Evolutionary conservation across 1,140 invertebrate genomes (phyloP), one percentile per base, ranked within the genome.

Genomic region (Bombyx mandarina): DNA sequence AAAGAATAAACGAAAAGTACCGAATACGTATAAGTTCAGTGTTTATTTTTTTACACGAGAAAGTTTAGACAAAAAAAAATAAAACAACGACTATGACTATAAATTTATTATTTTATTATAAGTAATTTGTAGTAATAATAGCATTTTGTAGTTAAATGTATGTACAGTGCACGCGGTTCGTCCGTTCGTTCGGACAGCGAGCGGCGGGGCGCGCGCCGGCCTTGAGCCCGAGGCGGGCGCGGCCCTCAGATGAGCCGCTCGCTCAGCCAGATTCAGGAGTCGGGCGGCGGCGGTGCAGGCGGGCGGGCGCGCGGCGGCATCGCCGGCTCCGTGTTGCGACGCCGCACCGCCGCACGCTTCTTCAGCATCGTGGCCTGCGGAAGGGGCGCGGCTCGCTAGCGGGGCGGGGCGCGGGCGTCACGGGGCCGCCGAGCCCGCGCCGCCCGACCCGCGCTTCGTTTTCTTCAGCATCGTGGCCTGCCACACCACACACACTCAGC

Each of bases 301-400:
- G 66, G 70, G 12, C 35, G 47, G 58, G 65, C 62, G 45, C 67
- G 62, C 80, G 61, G 92, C 55, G 94, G 91, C 88, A 97, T 97
- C 60, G 93, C 93, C 60, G 97, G 94, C 89, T 96, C 95, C 61
- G 96, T 97, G 89, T 98, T 97, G 77, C 96, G 92, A 61, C 96
- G 91, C 89, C 96, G 97, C 91, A 98, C 97, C 91, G 97, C 98
- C 79, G 93, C 98, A 91, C 93, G 93, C 90, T 95, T 94, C 92
- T 95, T 95, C 89, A 95, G 90, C 94, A 95, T 95, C 79, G 93
- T 95, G 70, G 94, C 94, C 94, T 95, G 91, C 86, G 87, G 88
- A 88, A 85, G 69, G 67, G 82, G 80, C 75, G 86, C 85, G 77
- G 82, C 72, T 79, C 80, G 76, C 68, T 47, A 47, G 77, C 65